Evolutionary conservation across 2,888 invertebrate species (phyloP).

Genomic region (Nomada ruficornis): DNA sequence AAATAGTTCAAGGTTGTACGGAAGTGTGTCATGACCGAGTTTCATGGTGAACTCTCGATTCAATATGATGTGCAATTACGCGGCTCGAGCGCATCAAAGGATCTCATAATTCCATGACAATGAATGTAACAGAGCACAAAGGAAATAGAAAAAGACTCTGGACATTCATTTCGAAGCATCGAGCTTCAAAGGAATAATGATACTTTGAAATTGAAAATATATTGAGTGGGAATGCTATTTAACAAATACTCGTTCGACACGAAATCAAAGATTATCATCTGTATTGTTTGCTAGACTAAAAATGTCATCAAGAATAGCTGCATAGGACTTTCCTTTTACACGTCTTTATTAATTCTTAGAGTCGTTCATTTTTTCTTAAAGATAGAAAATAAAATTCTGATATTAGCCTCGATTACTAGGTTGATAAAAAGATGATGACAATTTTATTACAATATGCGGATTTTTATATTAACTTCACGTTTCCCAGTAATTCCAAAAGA

Average conservation of each 20-base stretch:
- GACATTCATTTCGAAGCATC: background rate
- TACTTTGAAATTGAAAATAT: background rate
- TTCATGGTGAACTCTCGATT: conserved; percentile 46
- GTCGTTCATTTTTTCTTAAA: too few species aligned
- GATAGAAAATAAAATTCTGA: background rate
- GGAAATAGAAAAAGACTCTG: background rate
- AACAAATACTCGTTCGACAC: background rate
- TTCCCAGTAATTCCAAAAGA: background rate
- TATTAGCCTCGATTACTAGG: background rate
- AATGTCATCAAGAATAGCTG: background rate
- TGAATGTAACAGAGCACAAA: conserved; percentile 8
- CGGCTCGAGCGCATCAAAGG: conserved; percentile 36
- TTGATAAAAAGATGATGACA: conserved; percentile 3
- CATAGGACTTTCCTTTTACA: background rate
- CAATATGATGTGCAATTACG: conserved; percentile 47
- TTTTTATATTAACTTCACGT: background rate
- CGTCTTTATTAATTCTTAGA: too few species aligned
- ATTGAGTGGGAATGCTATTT: background rate
- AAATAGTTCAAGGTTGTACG: conserved; percentile 67
- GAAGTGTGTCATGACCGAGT: conserved; percentile 62
- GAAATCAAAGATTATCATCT: background rate
- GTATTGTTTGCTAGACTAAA: background rate
- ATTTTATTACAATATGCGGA: background rate
- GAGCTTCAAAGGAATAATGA: background rate
- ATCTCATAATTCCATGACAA: conserved; percentile 17